A percentile compares a stretch with the other conserved stretches of the same genome.
Evolutionary conservation across 2,888 invertebrate genomes (phyloP).

Genomic region (Eustalomyia histrio): DNA sequence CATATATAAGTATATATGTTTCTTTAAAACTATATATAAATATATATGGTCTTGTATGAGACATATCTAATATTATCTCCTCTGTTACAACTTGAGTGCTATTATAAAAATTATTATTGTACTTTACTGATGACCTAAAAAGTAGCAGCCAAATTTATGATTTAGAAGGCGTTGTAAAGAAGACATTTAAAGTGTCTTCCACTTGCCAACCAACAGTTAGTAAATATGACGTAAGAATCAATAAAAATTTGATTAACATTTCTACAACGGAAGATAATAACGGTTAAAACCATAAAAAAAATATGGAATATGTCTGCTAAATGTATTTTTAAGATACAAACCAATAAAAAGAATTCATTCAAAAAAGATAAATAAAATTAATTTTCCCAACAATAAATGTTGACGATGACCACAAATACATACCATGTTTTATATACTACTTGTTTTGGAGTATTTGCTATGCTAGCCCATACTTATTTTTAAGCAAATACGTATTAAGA

Average conservation of each 20-base stretch:
- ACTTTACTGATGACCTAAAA: too few species aligned
- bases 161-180: too few species aligned
- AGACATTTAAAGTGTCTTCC: too few species aligned
- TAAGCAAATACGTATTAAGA: slow-evolving; percentile 13
- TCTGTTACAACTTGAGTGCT: too few species aligned
- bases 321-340: not conserved
- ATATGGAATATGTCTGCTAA: not conserved
- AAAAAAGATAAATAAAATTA: slow-evolving; percentile 36
- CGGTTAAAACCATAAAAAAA: slow-evolving; percentile 6
- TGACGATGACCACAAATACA: slow-evolving; percentile 51
- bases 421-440: slow-evolving; percentile 4
- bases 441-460: not conserved
- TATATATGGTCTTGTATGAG: too few species aligned
- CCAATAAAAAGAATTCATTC: slow-evolving; percentile 34
- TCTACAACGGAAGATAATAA: not conserved
- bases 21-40: too few species aligned
- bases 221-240: not conserved
- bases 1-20: too few species aligned
- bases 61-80: too few species aligned
- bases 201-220: too few species aligned
- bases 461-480: slow-evolving; percentile 8
- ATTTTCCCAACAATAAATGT: slow-evolving; percentile 41
- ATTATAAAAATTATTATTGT: too few species aligned
- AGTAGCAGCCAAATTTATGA: too few species aligned
- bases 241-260: slow-evolving; percentile 1